Evolutionary conservation across 2,113 vertebrate species (phyloP).

Genomic region (Microcebus lehilahytsara): DNA sequence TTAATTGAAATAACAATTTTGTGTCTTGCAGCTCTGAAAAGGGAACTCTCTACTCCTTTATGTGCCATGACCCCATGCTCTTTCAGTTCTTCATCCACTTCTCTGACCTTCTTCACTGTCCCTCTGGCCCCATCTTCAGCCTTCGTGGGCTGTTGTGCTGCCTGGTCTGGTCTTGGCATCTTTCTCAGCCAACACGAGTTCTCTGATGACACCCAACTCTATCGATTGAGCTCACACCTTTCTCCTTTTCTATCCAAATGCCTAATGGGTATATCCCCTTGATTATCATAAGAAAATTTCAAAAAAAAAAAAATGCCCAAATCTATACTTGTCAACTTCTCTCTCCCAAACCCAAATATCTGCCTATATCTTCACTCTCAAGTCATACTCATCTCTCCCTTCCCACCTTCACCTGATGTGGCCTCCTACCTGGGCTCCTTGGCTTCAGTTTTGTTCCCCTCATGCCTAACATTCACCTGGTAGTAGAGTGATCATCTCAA

Average conservation of each 20-base stretch:
- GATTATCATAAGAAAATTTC: background rate
- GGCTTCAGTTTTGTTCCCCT: background rate
- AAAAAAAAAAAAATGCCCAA: background rate
- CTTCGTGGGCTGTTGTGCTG: background rate
- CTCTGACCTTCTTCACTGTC: background rate
- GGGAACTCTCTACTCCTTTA: background rate
- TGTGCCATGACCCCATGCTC: background rate
- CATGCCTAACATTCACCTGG: background rate
- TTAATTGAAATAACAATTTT: slow-evolving; percentile 43
- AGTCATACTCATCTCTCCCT: background rate
- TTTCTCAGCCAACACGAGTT: background rate
- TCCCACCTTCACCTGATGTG: background rate
- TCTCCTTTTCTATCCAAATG: background rate
- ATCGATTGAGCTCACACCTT: background rate
- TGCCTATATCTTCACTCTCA: background rate
- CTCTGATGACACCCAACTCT: background rate
- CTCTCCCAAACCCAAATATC: background rate
- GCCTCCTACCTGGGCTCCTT: background rate
- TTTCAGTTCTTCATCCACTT: background rate
- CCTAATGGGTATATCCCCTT: background rate
- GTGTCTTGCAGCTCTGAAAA: background rate
- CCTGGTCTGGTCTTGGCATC: background rate
- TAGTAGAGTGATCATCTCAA: too few species aligned
- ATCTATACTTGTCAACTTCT: background rate
- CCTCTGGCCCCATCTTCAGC: background rate